These are phyloP conservation scores for Platygyra sinensis DNA, from an alignment of 64 coral and sea anemone species.

Conservation along the genomic window DNA sequence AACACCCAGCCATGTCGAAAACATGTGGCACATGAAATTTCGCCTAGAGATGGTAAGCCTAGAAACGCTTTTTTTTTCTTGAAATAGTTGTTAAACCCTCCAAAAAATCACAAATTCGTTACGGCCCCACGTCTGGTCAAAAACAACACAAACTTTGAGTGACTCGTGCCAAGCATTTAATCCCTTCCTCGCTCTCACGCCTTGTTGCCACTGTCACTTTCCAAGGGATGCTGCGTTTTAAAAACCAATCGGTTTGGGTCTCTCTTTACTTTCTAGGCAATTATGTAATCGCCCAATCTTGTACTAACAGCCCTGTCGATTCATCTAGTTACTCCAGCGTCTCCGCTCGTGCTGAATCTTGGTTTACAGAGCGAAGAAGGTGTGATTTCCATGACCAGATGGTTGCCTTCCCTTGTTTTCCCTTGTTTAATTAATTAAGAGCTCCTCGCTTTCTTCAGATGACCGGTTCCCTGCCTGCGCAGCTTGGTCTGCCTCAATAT, in stretches of 20 bases:
- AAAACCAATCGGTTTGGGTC: constrained; percentile 22
- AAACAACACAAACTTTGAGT: too few species aligned
- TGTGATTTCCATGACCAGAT: constrained; percentile 42
- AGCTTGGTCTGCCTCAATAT: neutral
- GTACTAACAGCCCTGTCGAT: constrained; percentile 16
- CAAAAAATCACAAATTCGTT: too few species aligned
- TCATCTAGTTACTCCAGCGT: constrained; percentile 31
- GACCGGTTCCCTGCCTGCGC: constrained; percentile 1
- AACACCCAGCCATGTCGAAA: too few species aligned
- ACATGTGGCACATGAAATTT: too few species aligned
- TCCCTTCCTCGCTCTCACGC: neutral
- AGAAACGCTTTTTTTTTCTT: too few species aligned
- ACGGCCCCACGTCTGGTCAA: too few species aligned
- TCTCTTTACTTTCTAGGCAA: neutral
- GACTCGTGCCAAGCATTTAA: too few species aligned
- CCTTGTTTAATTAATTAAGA: too few species aligned
- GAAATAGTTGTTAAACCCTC: too few species aligned
- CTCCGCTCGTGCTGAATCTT: constrained; percentile 26
- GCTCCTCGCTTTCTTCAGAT: constrained; percentile 27
- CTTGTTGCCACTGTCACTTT: constrained; percentile 20
- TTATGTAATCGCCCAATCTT: constrained; percentile 45
- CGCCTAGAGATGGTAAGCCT: too few species aligned
- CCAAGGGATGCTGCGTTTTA: constrained; percentile 26
- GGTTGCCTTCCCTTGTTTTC: constrained; percentile 5
- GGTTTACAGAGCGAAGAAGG: constrained; percentile 23